Evolutionary conservation across 2,113 vertebrate genomes (phyloP), one percentile per base, ranked within the genome.

Genomic region (Orycteropus afer): DNA sequence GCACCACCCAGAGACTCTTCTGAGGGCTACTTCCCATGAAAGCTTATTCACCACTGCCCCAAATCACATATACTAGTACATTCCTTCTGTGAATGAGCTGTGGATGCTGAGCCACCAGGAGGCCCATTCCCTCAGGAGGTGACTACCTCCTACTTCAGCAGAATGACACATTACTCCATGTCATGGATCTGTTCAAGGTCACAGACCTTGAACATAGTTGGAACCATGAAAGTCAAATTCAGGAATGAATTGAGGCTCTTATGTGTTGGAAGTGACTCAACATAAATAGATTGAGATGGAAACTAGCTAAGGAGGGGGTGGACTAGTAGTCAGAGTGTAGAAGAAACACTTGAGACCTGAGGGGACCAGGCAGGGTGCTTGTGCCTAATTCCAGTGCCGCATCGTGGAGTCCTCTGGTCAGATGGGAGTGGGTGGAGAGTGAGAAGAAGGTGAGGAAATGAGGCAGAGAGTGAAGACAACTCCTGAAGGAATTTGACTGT

Each of bases 31-130:
- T 53, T 37, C 40, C 34, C 57, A 40, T 17, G 20, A 55, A 22
- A 32, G 23, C 82, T 40, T 22, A 34, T 53, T 49, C 10, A 7
- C 11, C 5, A 0, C 61, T 14, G 45, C 34, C 29, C 42, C 32
- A 7, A 25, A 2, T 25, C 42, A 4, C 47, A 69, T 4, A 34
- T 32, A 15, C 29, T 0, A 0, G 71, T 7, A 2, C 0, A 0
- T 40, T 37, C 73, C 83, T 0, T 0, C 61, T 5, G 2, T 0
- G 9, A 22, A 2, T 9, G 12, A 79, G 55, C 25, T 22, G 14
- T 14, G 77, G 63, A 11, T 53, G 61, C 51, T 0, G 9, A n/a
- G 77, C 55, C 34, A 0, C 27, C 25, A 13, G 86, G 47, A 67
- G 22, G 12, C 14, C 7, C 10, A 7, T 67, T 65, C 34, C 61